Conservation (phyloP, 2,888 invertebrate species). For the Eristalis arbustorum region DNA sequence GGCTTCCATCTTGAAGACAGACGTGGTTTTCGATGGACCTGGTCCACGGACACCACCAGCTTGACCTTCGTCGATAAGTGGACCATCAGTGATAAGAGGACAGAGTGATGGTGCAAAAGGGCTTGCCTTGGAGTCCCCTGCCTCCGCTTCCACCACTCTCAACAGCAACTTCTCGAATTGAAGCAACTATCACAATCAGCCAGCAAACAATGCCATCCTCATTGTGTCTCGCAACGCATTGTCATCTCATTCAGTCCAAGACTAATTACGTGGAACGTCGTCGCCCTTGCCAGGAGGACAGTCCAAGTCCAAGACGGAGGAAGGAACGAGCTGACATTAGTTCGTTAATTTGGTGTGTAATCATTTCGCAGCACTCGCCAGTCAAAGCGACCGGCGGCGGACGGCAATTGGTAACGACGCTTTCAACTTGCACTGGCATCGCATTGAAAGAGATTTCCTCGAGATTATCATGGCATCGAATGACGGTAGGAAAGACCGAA, state of each 20-base stretch:
- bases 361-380: conserved; percentile 48
- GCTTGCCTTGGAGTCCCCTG: too few relatives aligned
- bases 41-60: background rate
- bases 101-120: too few relatives aligned
- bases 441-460: conserved; percentile 50
- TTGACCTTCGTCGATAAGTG: background rate
- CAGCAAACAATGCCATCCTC: background rate
- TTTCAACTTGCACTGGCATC: conserved; percentile 44
- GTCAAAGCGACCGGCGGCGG: too few relatives aligned
- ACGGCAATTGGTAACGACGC: background rate
- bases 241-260: background rate
- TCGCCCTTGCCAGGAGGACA: background rate
- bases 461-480: conserved; percentile 57
- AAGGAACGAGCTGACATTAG: conserved; percentile 29
- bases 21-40: background rate
- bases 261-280: conserved; percentile 40
- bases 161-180: background rate
- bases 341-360: conserved; percentile 68
- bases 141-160: too few relatives aligned
- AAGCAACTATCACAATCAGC: background rate
- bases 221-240: conserved; percentile 6
- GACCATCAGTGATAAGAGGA: background rate
- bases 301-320: background rate
- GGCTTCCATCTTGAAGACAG: background rate
- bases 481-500: conserved; percentile 41